Evolutionary conservation across 2,797 vertebrate genomes (phyloP), one percentile per base, ranked within the genome.

Genomic region (Phaenicophaeus curvirostris): DNA sequence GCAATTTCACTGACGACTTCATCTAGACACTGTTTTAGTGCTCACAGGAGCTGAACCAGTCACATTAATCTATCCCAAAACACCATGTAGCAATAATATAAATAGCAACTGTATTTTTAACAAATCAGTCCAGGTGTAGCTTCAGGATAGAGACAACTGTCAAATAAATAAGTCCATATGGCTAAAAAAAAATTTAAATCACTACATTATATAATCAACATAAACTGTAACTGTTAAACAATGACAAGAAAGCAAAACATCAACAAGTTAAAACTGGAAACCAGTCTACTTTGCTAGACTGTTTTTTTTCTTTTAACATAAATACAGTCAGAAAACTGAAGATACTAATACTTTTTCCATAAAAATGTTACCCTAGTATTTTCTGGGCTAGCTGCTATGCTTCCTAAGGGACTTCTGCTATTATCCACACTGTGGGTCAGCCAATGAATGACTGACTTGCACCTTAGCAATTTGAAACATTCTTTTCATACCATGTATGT

Each of bases 101-200:
- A 95, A 95, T 27, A 94, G 50, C 39, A 88, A 96, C 30, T 57
- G 37, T 44, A 30, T 25, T 90, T 89, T 86, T 76, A 71, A 94
- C 75, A 86, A 82, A 82, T 67, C 76, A 95, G 37, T 58, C 69
- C 69, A 73, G 6, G 12, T 68, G 41, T 82, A 89, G 33, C 53
- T 89, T 94, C 74, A 83, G 62, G n/a, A 75, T 33, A 89, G 48
- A 94, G 61, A 85, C 87, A 86, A 83, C 15, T 24, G 78, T 75
- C 73, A 89, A 96, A 97, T 96, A 97, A 97, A 96, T 96, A 95
- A 89, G 73, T 57, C 18, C 18, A 55, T 63, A 82, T 4, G 85
- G 31, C 53, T 85, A 87, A 63, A 89, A 84, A 39, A 16, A 74
- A 59, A 62, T 24, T 15, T 9, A 79, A 93, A 74, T 19, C 72